Percentiles rank a stretch among this genome's conserved stretches.
These are phyloP conservation scores for Eristalis pertinax DNA, from an alignment of 2,888 invertebrate genomes.

Conservation along the genomic window DNA sequence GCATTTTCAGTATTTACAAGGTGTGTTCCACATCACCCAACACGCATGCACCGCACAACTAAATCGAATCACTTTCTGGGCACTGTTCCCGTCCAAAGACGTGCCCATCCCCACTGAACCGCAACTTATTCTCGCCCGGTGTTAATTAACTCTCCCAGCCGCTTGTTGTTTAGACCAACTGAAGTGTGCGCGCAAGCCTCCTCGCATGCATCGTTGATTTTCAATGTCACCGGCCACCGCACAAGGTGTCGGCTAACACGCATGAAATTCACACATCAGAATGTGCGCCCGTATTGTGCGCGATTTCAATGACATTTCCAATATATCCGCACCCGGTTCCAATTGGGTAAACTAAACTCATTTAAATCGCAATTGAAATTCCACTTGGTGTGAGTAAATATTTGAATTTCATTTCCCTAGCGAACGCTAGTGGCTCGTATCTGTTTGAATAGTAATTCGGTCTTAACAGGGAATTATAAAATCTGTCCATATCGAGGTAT, in stretches of 20 bases:
- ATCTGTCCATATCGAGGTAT: not conserved
- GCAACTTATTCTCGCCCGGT: not conserved
- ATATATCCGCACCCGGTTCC: not conserved
- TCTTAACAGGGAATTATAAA: not conserved
- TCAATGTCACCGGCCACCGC: not conserved
- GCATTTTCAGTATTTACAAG: no score
- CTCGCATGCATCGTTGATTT: not conserved
- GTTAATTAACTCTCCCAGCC: not conserved
- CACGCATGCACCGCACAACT: no score
- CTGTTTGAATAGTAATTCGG: not conserved
- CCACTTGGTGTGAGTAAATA: slow-evolving; percentile 15
- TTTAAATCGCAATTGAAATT: slow-evolving; percentile 5
- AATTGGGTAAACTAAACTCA: slow-evolving; percentile 16
- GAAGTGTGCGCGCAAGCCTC: not conserved
- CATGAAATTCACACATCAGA: slow-evolving; percentile 33
- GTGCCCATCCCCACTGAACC: not conserved
- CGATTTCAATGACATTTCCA: slow-evolving; percentile 3
- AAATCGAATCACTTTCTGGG: no score
- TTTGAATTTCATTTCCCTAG: not conserved
- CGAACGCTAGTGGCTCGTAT: not conserved
- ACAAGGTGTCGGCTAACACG: slow-evolving; percentile 40
- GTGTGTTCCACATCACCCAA: no score
- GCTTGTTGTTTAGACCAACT: not conserved
- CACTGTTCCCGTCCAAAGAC: not conserved
- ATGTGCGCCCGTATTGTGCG: slow-evolving; percentile 19